phyloP scores from a whole-genome alignment of 2,113 vertebrate genomes.

The Chrysemys picta region DNA sequence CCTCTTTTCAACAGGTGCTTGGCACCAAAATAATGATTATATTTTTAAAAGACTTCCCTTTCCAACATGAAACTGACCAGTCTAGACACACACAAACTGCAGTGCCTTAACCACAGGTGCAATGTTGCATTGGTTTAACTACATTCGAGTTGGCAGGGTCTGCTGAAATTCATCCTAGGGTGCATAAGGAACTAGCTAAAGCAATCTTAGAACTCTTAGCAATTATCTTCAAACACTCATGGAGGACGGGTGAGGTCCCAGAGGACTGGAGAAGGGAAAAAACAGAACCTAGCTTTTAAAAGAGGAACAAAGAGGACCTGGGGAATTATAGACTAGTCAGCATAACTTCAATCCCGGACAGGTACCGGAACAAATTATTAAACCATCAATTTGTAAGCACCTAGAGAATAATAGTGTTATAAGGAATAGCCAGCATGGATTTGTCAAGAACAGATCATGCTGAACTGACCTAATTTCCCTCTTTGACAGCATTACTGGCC shows the following conservation, averaged over 20 bases:
- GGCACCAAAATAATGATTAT: slow-evolving; percentile 43
- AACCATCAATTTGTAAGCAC: neutral
- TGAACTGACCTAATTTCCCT: neutral
- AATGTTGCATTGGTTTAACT: neutral
- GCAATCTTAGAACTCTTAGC: neutral
- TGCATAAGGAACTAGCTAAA: neutral
- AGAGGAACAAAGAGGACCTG: neutral
- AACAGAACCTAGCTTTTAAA: neutral
- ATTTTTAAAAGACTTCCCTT: slow-evolving; percentile 25
- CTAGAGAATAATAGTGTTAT: neutral
- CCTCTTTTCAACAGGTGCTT: slow-evolving; percentile 57
- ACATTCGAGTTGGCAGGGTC: neutral
- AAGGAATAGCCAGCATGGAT: neutral
- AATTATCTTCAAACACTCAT: neutral
- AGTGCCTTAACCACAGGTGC: neutral
- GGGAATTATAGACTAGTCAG: neutral
- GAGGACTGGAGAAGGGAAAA: neutral
- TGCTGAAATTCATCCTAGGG: neutral
- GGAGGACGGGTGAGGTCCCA: neutral
- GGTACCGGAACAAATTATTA: neutral
- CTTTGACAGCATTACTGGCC: neutral
- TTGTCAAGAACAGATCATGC: neutral
- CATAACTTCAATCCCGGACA: neutral
- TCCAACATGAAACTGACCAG: neutral
- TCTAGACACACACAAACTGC: neutral